Base-by-base conservation (phyloP, 2,888 invertebrate genomes). In the Sesia apiformis region DNA sequence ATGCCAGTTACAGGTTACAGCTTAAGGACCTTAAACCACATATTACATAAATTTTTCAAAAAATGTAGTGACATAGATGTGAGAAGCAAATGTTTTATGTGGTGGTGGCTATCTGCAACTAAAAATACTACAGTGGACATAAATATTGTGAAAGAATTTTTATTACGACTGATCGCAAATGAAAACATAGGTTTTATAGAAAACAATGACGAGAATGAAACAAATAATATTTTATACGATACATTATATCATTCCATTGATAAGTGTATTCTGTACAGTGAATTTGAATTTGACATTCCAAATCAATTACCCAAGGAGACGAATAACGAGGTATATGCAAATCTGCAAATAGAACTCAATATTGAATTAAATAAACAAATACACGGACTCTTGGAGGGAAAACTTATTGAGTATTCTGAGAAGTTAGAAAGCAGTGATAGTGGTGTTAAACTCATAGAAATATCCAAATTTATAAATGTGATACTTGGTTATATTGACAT, bases 1-100 rank as follows among this genome's bases (percentile, higher is more conserved):
- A 84, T 89, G 79, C 83, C 84, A 3, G 74, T 82, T 4, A 83
- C 78, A 23, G 66, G 69, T 42, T 57, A 66, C 40, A 84, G 80
- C 59, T 62, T 88, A 3, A 63, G 58, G 40, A 89, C 88, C 3
- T 61, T 90, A 38, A 77, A 66, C 54, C 59, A 61, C 43, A 56
- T 85, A 23, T 72, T 81, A 52, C 58, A 75, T 51, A 78, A 75
- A 57, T 84, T 80, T 64, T 88, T 79, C 58, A 81, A 69, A 57
- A 85, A 83, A 65, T 81, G 78, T 57, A 79, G 74, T 50, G 60
- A 68, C 23, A 60, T 69, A 8, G 76, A 78, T 53, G 64, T 70
- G 8, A 73, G 81, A 60, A 55, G 65, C 4, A 72, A 77, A 61
- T 81, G 75, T 59, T 68, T 83, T 42, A 60, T 62, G 8, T 90